phyloP scores from a whole-genome alignment of 2,888 invertebrate genomes.

The Leucozona laternaria region DNA sequence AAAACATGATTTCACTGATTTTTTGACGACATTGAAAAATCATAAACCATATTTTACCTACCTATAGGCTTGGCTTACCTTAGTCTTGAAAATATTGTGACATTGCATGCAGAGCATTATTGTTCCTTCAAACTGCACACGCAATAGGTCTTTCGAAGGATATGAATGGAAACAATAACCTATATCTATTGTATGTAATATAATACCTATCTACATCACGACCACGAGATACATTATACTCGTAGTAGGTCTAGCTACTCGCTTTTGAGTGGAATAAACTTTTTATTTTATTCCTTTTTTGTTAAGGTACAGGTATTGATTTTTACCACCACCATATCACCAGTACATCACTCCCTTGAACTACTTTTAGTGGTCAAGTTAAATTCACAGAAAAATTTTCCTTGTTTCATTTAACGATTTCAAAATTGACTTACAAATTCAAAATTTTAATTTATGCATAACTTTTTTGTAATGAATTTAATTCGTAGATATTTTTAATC shows the following conservation, averaged over 20 bases:
- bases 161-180: slow-evolving; percentile 49
- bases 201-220: not conserved
- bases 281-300: slow-evolving; percentile 22
- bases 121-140: slow-evolving; percentile 46
- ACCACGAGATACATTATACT: slow-evolving; percentile 14
- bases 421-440: too few species aligned
- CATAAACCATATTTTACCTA: slow-evolving; percentile 37
- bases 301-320: slow-evolving; percentile 32
- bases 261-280: slow-evolving; percentile 33
- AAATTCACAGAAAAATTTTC: not conserved
- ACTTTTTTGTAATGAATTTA: too few species aligned
- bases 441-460: too few species aligned
- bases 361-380: slow-evolving; percentile 24
- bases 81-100: slow-evolving; percentile 60
- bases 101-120: slow-evolving; percentile 62
- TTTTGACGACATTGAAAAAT: slow-evolving; percentile 57
- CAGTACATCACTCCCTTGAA: not conserved
- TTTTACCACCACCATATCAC: slow-evolving; percentile 36
- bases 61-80: too few species aligned
- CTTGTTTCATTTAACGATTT: not conserved
- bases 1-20: slow-evolving; percentile 26
- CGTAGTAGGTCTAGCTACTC: not conserved
- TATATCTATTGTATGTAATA: too few species aligned
- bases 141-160: slow-evolving; percentile 44
- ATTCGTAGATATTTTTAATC: too few species aligned